These are phyloP conservation scores for Odobenus rosmarus DNA, from an alignment of 2,113 vertebrate species.

Conservation along the genomic window DNA sequence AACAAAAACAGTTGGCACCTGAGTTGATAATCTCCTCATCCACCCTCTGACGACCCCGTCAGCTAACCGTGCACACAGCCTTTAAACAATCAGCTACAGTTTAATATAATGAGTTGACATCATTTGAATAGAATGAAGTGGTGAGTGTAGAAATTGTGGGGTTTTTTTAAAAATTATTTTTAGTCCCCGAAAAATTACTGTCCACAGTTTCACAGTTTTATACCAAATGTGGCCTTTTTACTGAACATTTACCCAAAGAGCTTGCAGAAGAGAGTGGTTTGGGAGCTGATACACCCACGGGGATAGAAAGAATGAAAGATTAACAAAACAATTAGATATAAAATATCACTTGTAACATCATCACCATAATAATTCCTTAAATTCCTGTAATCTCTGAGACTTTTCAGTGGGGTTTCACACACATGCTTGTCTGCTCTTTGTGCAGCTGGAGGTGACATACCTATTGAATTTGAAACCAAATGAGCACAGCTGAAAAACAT, in stretches of 20 bases:
- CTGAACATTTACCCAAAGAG: neutral
- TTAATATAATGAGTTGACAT: constrained; percentile 66
- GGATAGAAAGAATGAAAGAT: neutral
- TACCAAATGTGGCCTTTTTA: constrained; percentile 37
- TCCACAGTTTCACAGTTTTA: constrained; percentile 72
- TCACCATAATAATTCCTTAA: neutral
- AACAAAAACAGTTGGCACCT: neutral
- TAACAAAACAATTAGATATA: neutral
- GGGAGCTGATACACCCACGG: neutral
- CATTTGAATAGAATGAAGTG: constrained; percentile 77
- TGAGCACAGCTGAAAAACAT: neutral
- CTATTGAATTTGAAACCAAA: neutral
- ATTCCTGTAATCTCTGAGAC: neutral
- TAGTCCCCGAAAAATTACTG: constrained; percentile 72
- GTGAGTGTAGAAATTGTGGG: constrained; percentile 61
- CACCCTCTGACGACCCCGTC: neutral
- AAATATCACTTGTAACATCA: neutral
- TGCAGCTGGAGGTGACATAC: neutral
- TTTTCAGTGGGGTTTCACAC: neutral
- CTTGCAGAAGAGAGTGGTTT: constrained; percentile 19
- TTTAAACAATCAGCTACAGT: neutral
- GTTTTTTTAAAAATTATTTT: constrained; percentile 73
- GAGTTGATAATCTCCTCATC: neutral
- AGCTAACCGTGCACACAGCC: neutral
- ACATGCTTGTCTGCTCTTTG: neutral